These are phyloP conservation scores for Dicyrtoma fusca DNA, from an alignment of 2,888 invertebrate genomes.

Conservation along the genomic window DNA sequence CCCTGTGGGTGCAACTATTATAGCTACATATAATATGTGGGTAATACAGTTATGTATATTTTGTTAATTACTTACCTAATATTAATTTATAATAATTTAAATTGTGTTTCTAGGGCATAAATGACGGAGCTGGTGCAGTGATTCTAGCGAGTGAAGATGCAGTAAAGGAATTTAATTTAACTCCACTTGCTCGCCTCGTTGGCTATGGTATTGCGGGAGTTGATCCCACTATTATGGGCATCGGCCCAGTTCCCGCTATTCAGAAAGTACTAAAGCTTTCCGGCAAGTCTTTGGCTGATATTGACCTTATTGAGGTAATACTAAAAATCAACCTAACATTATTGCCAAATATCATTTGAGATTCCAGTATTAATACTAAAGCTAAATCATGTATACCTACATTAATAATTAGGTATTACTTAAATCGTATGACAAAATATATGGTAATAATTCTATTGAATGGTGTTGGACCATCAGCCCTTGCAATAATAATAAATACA, in stretches of 20 bases:
- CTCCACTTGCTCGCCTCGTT: slow-evolving; percentile 86
- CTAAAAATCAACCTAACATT: slow-evolving; percentile 43
- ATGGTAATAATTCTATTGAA: too few relatives aligned
- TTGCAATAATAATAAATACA: slow-evolving; percentile 85
- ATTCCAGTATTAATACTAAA: too few relatives aligned
- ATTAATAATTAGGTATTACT: slow-evolving; percentile 20
- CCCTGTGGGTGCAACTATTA: too few relatives aligned
- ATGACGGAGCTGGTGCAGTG: slow-evolving; percentile 95
- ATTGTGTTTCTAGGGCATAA: slow-evolving; percentile 73
- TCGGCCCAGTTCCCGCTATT: slow-evolving; percentile 95
- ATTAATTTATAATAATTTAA: not conserved
- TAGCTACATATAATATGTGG: too few relatives aligned
- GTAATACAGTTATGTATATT: too few relatives aligned
- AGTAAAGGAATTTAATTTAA: slow-evolving; percentile 75
- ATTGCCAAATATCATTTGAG: not conserved
- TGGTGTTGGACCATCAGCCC: too few relatives aligned
- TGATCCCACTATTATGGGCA: slow-evolving; percentile 87
- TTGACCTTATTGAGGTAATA: slow-evolving; percentile 93
- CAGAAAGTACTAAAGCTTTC: slow-evolving; percentile 78
- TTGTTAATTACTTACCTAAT: not conserved
- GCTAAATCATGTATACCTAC: too few relatives aligned
- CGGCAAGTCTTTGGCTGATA: slow-evolving; percentile 77
- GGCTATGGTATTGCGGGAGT: slow-evolving; percentile 93
- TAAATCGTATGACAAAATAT: not conserved
- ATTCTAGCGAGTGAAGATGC: slow-evolving; percentile 90